phyloP scores from a whole-genome alignment of 2,888 invertebrate species.

The Isoperla grammatica region DNA sequence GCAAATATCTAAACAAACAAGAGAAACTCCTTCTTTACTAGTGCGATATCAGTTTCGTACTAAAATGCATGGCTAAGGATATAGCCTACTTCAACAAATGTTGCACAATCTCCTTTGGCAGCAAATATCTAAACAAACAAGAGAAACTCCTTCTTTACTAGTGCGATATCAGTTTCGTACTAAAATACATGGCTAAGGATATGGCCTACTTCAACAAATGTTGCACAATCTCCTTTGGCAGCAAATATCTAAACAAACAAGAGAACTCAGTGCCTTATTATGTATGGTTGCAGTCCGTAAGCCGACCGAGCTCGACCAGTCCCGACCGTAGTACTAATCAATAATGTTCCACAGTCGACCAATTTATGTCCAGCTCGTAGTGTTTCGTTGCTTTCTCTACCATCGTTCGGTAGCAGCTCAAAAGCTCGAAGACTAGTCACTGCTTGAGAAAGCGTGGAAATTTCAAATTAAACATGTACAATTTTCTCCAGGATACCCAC shows the following conservation, averaged over 20 bases:
- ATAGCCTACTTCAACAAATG: slow-evolving; percentile 65
- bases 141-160: slow-evolving; percentile 55
- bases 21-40: slow-evolving; percentile 55
- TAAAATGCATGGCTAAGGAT: slow-evolving; percentile 56
- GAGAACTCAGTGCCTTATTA: slow-evolving; percentile 55
- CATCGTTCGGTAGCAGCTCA: too few relatives aligned
- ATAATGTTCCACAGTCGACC: too few relatives aligned
- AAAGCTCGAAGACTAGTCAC: too few relatives aligned
- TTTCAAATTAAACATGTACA: too few relatives aligned
- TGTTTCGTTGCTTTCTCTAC: too few relatives aligned
- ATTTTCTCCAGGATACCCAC: too few relatives aligned
- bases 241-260: slow-evolving; percentile 63
- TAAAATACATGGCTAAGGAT: slow-evolving; percentile 56
- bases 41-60: slow-evolving; percentile 58
- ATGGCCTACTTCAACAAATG: slow-evolving; percentile 65
- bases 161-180: slow-evolving; percentile 58
- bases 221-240: slow-evolving; percentile 61
- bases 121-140: slow-evolving; percentile 63
- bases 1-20: slow-evolving; percentile 63
- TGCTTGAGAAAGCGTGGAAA: too few relatives aligned
- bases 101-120: slow-evolving; percentile 61
- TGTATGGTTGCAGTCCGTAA: too few relatives aligned
- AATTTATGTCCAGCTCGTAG: too few relatives aligned
- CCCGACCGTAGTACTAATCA: too few relatives aligned
- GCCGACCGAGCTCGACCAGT: too few relatives aligned